phyloP scores from a whole-genome alignment of 2,888 invertebrate genomes.

The Patella depressa region DNA sequence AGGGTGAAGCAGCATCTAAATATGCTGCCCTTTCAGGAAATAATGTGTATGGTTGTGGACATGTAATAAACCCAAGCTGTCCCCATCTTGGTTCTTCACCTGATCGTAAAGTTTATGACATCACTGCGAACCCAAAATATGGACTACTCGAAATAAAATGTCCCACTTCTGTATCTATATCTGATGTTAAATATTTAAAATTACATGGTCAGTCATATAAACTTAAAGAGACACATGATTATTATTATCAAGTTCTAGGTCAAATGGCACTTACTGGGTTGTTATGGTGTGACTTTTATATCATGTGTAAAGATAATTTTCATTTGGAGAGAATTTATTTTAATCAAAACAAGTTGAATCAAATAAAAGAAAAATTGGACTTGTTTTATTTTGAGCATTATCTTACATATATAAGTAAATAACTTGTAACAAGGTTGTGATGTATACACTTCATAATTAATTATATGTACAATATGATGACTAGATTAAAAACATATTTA shows the following conservation, averaged over 20 bases:
- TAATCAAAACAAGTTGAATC: neutral
- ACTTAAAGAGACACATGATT: conserved; percentile 2
- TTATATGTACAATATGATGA: too few species aligned
- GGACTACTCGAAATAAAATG: conserved; percentile 13
- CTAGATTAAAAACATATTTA: too few species aligned
- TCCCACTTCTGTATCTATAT: neutral
- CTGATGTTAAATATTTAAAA: neutral
- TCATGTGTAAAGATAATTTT: conserved; percentile 1
- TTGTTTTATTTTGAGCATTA: conserved; percentile 11
- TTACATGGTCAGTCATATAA: neutral
- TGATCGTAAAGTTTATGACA: conserved; percentile 2
- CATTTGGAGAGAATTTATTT: conserved; percentile 12
- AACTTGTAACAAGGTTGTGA: too few species aligned
- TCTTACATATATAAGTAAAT: neutral
- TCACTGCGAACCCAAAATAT: neutral
- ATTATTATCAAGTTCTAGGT: conserved; percentile 11
- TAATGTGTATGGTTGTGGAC: too few species aligned
- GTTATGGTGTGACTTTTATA: conserved; percentile 13
- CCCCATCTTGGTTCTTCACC: conserved; percentile 9
- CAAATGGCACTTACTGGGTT: conserved; percentile 14
- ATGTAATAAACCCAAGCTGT: too few species aligned
- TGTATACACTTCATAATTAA: too few species aligned
- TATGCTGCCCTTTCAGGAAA: too few species aligned
- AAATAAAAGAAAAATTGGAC: conserved; percentile 15
- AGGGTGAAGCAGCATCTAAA: too few species aligned